Evolutionary conservation across 2,113 vertebrate species (phyloP), one percentile per base, ranked within the genome.

Genomic region (Aegypius monachus): DNA sequence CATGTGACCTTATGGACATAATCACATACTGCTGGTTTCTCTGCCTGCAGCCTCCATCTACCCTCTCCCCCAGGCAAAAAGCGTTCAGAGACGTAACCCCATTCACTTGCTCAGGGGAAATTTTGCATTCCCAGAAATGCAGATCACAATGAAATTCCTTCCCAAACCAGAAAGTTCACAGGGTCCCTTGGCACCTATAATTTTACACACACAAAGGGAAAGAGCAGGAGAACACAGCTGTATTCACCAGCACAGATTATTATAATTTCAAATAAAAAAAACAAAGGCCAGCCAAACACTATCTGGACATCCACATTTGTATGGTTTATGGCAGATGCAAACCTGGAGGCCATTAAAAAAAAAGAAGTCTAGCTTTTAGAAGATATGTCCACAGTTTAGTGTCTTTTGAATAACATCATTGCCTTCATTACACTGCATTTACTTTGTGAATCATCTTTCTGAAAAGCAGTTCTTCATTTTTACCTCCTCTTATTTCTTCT

Each of bases 151-250:
- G 68, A 91, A n/a, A 84, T 34, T 89, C 32, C 26, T 74, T 71
- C 89, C 72, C 68, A 81, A 91, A 87, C 23, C 77, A 93, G 77
- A 87, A 97, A 95, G 89, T 93, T 95, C 86, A 95, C 43, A n/a
- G 42, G 3, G 61, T 96, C 91, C 73, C 84, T 40, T 70, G 86
- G 7, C 56, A 68, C 31, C 21, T 72, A 56, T 59, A 92, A 72
- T 84, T 96, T 94, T 75, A 84, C n/a, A 67, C 12, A 55, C 47
- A 78, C 67, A 91, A 77, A 96, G 10, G 19, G 5, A 92, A 94
- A 88, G 50, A 92, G 27, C 55, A 84, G 45, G 42, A 86, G 80
- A 93, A 81, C 36, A 6, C 95, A 97, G 88, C 65, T 95, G 94
- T 65, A 93, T 72, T 84, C 62, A 36, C 15, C 34, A 79, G 36